Evolutionary conservation across 2,888 invertebrate species (phyloP), one percentile per base, ranked within the genome.

Genomic region (Eupeodes latifasciatus): DNA sequence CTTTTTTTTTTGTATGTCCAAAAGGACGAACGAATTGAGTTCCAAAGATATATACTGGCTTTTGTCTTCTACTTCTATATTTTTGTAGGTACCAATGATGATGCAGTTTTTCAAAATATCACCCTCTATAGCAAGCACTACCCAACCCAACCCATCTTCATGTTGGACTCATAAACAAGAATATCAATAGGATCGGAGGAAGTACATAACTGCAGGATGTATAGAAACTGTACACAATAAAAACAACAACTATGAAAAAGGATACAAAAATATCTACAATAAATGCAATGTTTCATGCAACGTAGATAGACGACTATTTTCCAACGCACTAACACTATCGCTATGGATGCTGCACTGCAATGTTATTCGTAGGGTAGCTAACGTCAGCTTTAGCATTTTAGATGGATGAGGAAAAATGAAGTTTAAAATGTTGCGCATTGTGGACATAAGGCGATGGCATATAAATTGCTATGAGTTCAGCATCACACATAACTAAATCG

Each of bases 391-490:
- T 40, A 55, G 40, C 40, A 71, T 19, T 55, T 71, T 81, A 85
- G 81, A 88, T 85, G 88, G 85, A 88, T 88, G 74, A 66, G 81
- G 76, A 69, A 86, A 81, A 83, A 57, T 71, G 69, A 86, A 75
- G 62, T 72, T 57, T 62, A 81, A 77, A 88, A 49, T 49, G 61
- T 49, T 72, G 80, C 80, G 76, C 81, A 84, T 74, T 80, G 81
- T 81, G 81, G 81, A 81, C 85, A 88, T 78, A 74, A 81, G 84
- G 85, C 19, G 85, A 88, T 85, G 85, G 81, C 81, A 81, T 51
- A 88, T 88, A 85, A 88, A 88, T 78, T 88, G 83, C 76, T 76
- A 49, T 67, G 72, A 78, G 36, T 72, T 40, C 36, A 53, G 40
- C 49, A 44, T 44, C 64, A 67, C 77, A 77, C 59, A 27, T 1